Percentiles rank a stretch among this genome's conserved stretches.
phyloP scores from a whole-genome alignment of 2,888 invertebrate genomes.

The Rhimphoctona megacephalus region DNA sequence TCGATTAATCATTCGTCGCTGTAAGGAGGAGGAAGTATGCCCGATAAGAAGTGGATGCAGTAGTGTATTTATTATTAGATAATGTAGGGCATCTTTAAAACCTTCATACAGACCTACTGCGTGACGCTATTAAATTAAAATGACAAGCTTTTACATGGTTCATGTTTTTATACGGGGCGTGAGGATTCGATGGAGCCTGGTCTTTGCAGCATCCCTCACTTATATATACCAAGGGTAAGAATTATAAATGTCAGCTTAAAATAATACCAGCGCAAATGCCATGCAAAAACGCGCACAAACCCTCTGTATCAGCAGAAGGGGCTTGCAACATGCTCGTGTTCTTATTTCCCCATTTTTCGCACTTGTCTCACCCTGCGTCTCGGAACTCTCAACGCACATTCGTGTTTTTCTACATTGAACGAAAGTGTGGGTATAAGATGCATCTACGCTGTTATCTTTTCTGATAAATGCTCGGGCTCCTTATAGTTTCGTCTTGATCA shows the following conservation, averaged over 20 bases:
- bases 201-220: slow-evolving; percentile 38
- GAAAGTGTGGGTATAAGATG: slow-evolving; percentile 57
- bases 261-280: slow-evolving; percentile 82
- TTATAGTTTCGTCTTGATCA: not conserved
- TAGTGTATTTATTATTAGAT: not conserved
- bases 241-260: slow-evolving; percentile 82
- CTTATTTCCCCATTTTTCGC: slow-evolving; percentile 27
- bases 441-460: slow-evolving; percentile 63
- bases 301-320: slow-evolving; percentile 44
- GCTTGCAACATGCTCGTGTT: slow-evolving; percentile 33
- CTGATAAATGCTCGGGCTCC: slow-evolving; percentile 43
- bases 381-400: slow-evolving; percentile 24
- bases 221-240: slow-evolving; percentile 71
- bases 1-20: not conserved
- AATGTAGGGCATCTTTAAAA: not conserved
- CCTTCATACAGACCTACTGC: slow-evolving; percentile 37
- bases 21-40: not conserved
- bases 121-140: slow-evolving; percentile 76
- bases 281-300: slow-evolving; percentile 76
- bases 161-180: slow-evolving; percentile 58
- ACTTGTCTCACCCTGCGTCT: not conserved
- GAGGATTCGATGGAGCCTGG: slow-evolving; percentile 39
- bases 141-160: slow-evolving; percentile 71
- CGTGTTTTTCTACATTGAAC: slow-evolving; percentile 49
- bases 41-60: not conserved